phyloP scores from a whole-genome alignment of 30 jellyfish, hydroid and myxozoan genomes.

The Catostylus mosaicus region DNA sequence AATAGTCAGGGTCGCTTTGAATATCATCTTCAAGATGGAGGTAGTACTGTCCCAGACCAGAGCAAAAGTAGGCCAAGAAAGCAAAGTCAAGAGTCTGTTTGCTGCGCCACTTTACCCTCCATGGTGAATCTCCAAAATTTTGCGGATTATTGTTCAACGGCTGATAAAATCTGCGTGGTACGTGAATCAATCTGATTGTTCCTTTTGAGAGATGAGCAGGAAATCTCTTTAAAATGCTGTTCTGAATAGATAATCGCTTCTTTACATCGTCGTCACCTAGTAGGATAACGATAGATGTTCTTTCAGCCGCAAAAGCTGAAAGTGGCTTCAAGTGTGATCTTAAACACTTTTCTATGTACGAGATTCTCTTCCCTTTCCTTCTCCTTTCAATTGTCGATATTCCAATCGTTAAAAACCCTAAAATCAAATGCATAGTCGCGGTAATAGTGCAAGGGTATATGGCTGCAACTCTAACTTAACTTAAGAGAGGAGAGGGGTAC shows the following conservation, averaged over 20 bases:
- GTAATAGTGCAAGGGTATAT: background rate
- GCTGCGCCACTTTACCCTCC: conserved; percentile 89
- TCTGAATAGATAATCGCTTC: conserved; percentile 38
- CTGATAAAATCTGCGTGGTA: conserved; percentile 69
- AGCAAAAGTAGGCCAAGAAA: conserved; percentile 67
- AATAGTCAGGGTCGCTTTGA: conserved; percentile 58
- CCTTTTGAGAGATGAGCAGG: conserved; percentile 55
- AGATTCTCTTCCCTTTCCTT: background rate
- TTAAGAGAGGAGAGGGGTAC: too few relatives aligned
- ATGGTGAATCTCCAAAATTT: conserved; percentile 77
- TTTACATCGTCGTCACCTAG: conserved; percentile 66
- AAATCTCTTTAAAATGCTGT: conserved; percentile 24
- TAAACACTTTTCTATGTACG: background rate
- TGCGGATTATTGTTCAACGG: conserved; percentile 54
- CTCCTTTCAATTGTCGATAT: background rate
- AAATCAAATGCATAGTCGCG: background rate
- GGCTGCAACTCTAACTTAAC: background rate
- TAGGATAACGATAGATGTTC: conserved; percentile 45
- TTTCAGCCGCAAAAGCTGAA: background rate
- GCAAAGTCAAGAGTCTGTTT: conserved; percentile 91
- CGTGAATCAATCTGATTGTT: conserved; percentile 62
- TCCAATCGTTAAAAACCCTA: background rate
- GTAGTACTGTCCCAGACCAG: conserved; percentile 71
- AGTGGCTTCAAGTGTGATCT: background rate
- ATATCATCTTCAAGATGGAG: conserved; percentile 97